Percentiles rank a stretch among this genome's conserved stretches.
Conservation (phyloP, 2,888 invertebrate genomes). For the Diachrysia chrysitis region DNA sequence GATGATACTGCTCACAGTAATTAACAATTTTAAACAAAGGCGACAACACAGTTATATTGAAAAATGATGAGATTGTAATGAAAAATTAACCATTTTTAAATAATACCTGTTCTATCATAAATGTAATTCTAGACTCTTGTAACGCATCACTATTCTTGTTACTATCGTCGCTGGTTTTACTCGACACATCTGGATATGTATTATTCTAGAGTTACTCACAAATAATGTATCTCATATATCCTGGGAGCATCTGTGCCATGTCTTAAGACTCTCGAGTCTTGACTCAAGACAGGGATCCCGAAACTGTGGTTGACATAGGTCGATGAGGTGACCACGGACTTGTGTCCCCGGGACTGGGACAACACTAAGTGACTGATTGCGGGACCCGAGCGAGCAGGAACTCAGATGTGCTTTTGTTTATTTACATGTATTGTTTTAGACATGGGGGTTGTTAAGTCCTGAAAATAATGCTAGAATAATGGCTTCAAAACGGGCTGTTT, state of each 20-base stretch:
- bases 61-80: too few species aligned
- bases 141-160: too few species aligned
- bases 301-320: conserved; percentile 78
- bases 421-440: conserved; percentile 21
- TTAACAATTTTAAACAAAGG: too few species aligned
- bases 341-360: conserved; percentile 50
- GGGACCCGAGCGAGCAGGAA: conserved; percentile 51
- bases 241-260: conserved; percentile 53
- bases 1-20: too few species aligned
- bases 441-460: conserved; percentile 15
- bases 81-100: too few species aligned
- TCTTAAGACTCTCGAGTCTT: conserved; percentile 56
- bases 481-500: too few species aligned
- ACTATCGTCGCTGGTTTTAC: not conserved
- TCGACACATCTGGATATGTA: not conserved
- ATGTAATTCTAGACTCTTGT: too few species aligned
- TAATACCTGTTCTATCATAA: too few species aligned
- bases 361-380: conserved; percentile 77
- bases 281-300: conserved; percentile 51
- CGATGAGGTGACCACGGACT: conserved; percentile 73
- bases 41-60: too few species aligned
- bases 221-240: conserved; percentile 36
- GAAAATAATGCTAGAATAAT: too few species aligned
- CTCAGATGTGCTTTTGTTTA: conserved; percentile 37
- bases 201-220: conserved; percentile 6